Evolutionary conservation across 2,113 vertebrate species (phyloP).

Genomic region (Oplegnathus fasciatus): DNA sequence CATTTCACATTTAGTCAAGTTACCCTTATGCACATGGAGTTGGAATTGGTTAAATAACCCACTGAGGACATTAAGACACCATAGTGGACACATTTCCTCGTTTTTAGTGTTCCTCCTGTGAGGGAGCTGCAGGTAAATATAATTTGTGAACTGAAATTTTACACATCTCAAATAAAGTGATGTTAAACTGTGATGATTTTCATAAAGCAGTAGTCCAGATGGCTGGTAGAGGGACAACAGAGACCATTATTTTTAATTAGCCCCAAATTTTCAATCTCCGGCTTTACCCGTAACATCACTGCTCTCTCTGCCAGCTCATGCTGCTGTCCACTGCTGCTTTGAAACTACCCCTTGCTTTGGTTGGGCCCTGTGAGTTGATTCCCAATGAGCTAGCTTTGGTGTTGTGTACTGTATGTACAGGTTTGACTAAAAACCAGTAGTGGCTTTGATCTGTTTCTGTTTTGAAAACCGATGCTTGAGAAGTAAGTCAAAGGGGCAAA

Average conservation of each 20-base stretch:
- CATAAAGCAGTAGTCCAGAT: background rate
- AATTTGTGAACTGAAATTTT: background rate
- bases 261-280: background rate
- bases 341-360: background rate
- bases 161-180: background rate
- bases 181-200: background rate
- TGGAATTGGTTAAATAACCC: background rate
- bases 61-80: background rate
- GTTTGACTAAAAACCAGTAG: background rate
- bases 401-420: background rate
- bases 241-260: constrained; percentile 24
- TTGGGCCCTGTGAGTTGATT: background rate
- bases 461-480: background rate
- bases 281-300: background rate
- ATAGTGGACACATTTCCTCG: background rate
- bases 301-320: too few relatives aligned
- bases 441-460: background rate
- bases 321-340: background rate
- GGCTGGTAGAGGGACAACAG: background rate
- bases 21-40: too few relatives aligned
- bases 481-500: background rate
- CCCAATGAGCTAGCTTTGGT: background rate
- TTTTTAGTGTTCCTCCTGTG: background rate
- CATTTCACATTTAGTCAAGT: background rate
- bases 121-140: background rate